These are phyloP conservation scores for Bombus consobrinus DNA, from an alignment of 1,140 invertebrate species.

Conservation along the genomic window DNA sequence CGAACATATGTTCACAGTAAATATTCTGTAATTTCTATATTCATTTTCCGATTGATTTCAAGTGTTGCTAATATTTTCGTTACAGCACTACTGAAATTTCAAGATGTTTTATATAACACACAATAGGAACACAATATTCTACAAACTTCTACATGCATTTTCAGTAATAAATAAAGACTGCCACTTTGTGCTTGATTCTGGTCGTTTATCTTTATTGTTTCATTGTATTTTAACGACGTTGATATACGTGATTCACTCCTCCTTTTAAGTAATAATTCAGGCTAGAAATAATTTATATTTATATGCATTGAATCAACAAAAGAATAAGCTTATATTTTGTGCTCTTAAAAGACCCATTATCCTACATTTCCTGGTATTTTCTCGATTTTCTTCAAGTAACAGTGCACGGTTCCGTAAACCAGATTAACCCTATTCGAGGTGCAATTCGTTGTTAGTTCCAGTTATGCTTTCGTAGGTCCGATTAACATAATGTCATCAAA, in stretches of 20 bases:
- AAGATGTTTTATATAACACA: too few relatives aligned
- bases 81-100: too few relatives aligned
- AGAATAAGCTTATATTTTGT: background rate
- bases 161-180: too few relatives aligned
- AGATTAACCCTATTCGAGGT: slow-evolving; percentile 1
- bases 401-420: background rate
- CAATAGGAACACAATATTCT: too few relatives aligned
- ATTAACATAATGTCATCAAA: slow-evolving; percentile 20
- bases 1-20: too few relatives aligned
- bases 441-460: slow-evolving; percentile 30
- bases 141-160: too few relatives aligned
- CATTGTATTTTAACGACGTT: background rate
- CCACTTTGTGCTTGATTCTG: background rate
- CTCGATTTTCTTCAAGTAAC: background rate
- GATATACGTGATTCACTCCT: background rate
- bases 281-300: background rate
- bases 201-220: background rate
- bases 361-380: background rate
- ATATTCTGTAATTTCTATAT: too few relatives aligned
- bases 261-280: background rate
- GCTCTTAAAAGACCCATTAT: background rate
- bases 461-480: slow-evolving; percentile 21
- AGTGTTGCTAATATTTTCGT: too few relatives aligned
- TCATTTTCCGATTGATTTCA: too few relatives aligned
- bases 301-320: background rate